phyloP scores from a whole-genome alignment of 2,113 vertebrate genomes.

The Boleophthalmus pectinirostris region DNA sequence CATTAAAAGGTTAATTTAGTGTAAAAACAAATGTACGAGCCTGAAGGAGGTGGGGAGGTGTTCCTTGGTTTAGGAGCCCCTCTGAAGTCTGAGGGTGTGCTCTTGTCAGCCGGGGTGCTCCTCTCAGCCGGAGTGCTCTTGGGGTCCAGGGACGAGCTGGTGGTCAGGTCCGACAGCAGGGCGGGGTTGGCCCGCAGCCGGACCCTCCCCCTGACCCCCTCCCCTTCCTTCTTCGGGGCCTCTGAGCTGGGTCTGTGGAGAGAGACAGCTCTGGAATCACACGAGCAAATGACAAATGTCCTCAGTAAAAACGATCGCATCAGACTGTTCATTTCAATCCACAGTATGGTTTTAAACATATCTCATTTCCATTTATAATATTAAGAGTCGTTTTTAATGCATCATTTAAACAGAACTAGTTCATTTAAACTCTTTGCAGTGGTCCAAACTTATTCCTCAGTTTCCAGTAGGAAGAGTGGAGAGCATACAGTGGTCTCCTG shows the following conservation, averaged over 20 bases:
- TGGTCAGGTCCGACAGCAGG: conserved; percentile 48
- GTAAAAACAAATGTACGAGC: background rate
- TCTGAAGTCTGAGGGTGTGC: background rate
- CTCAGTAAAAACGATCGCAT: too few relatives aligned
- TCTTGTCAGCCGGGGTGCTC: background rate
- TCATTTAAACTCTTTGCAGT: too few relatives aligned
- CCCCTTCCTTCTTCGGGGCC: conserved; percentile 38
- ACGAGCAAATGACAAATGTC: too few relatives aligned
- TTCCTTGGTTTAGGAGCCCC: background rate
- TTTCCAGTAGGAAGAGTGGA: too few relatives aligned
- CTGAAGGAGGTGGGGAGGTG: conserved; percentile 1
- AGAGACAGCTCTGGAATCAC: background rate
- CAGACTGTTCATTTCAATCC: too few relatives aligned
- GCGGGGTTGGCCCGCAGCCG: conserved; percentile 56
- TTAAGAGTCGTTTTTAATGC: too few relatives aligned
- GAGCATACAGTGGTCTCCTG: too few relatives aligned
- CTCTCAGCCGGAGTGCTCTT: background rate
- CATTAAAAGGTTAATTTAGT: too few relatives aligned
- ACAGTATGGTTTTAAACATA: too few relatives aligned
- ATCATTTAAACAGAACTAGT: too few relatives aligned
- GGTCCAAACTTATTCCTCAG: too few relatives aligned
- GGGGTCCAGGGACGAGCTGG: background rate
- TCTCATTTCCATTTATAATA: too few relatives aligned
- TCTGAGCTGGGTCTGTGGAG: conserved; percentile 33
- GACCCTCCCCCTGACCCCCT: conserved; percentile 32